Evolutionary conservation across 2,797 vertebrate species (phyloP), one percentile per base, ranked within the genome.

Genomic region (Coilia nasus): DNA sequence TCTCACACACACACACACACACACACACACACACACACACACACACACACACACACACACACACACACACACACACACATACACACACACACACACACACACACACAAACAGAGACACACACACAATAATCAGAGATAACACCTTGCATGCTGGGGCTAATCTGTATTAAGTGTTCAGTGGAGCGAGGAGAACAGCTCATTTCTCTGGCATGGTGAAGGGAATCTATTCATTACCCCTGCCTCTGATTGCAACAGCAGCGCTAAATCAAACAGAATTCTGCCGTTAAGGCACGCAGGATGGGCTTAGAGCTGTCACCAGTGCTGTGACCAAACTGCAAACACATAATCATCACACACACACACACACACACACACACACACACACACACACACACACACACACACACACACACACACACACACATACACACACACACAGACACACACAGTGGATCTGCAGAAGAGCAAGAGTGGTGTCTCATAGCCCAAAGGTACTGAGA

Each of bases 81-180:
- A 64, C 62, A 64, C 4, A 0, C 10, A 4, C 25, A 15, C 62
- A 31, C 25, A 31, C 62, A 31, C 25, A 67, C 62, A 67, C 25
- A 67, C 25, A 67, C 62, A 67, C 25, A 67, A 21, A 67, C 62
- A 31, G 21, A 67, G 5, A 67, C 11, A 67, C 62, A 75, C 28
- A 75, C 28, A 35, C 28, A 75, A 6, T 64, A n/a, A 59, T 59
- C 57, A 71, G 60, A 64, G 62, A 75, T 75, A 75, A 35, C 67
- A 75, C 67, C 28, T 35, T 75, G 67, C 15, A 14, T 35, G 67
- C 17, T 19, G 28, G 17, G 67, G 67, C 67, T 75, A 75, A 75
- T 75, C 67, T 75, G 28, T 75, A 75, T 75, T 75, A 75, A 31
- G 28, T 19, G 67, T 15, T 75, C 31, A 19, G 1, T 75, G 28